Evolutionary conservation across 2,888 invertebrate genomes (phyloP).

Genomic region (Hemicrepidius hirtus): DNA sequence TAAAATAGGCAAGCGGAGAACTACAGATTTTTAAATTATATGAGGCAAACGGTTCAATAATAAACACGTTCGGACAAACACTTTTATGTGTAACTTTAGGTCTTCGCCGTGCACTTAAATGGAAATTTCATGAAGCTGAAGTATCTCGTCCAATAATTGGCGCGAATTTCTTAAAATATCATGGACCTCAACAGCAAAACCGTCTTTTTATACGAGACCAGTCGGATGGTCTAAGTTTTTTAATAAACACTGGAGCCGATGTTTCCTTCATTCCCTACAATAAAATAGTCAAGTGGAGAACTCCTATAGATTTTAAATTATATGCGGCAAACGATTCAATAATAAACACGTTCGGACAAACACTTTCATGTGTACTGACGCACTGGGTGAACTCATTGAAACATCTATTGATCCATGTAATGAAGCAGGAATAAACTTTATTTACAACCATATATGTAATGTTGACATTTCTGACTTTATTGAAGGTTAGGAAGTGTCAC

Average conservation of each 20-base stretch:
- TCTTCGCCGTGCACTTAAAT: neutral
- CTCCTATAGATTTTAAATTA: neutral
- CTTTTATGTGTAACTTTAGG: neutral
- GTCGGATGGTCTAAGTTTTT: too few relatives aligned
- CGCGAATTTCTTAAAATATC: conserved; percentile 9
- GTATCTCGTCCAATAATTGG: neutral
- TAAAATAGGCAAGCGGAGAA: neutral
- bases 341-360: conserved; percentile 8
- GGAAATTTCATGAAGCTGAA: neutral
- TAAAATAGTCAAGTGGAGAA: neutral
- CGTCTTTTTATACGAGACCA: too few relatives aligned
- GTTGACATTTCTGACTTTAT: too few relatives aligned
- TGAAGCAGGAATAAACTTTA: too few relatives aligned
- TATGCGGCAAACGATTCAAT: neutral
- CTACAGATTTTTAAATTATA: neutral
- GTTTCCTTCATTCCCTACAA: too few relatives aligned
- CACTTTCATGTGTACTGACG: neutral
- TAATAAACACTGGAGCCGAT: too few relatives aligned
- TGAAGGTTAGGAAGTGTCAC: too few relatives aligned
- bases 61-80: conserved; percentile 6
- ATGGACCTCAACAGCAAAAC: too few relatives aligned
- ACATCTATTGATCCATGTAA: too few relatives aligned
- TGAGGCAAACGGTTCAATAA: neutral
- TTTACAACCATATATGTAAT: too few relatives aligned
- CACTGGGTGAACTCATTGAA: too few relatives aligned